These are phyloP conservation scores for Cylloceria caligata DNA, from an alignment of 2,888 invertebrate species.

Conservation along the genomic window DNA sequence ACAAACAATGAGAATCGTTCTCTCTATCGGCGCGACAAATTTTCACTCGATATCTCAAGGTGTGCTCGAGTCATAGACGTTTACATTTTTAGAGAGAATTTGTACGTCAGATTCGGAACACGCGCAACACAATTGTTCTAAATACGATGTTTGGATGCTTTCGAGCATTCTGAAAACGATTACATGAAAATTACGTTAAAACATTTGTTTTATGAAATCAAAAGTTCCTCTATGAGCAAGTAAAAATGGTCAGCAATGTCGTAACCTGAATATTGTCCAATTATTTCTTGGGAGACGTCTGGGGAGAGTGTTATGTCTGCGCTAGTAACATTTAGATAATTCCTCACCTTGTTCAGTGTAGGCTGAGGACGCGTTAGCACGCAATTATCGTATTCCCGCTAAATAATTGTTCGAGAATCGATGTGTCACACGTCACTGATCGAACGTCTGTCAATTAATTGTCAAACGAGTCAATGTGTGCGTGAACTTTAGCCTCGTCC, in stretches of 20 bases:
- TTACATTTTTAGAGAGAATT: too few species aligned
- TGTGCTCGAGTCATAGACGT: too few species aligned
- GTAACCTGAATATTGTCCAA: background rate
- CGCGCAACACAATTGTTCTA: too few species aligned
- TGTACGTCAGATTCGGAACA: too few species aligned
- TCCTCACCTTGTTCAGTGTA: background rate
- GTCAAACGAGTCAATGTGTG: background rate
- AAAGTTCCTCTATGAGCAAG: too few species aligned
- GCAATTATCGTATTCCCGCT: background rate
- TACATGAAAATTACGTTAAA: too few species aligned
- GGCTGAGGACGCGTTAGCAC: background rate
- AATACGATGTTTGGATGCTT: too few species aligned
- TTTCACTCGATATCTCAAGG: too few species aligned
- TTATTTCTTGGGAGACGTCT: background rate
- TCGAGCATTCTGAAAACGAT: too few species aligned
- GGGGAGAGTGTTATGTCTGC: background rate
- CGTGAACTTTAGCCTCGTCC: background rate
- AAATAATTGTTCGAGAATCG: slow-evolving; percentile 6
- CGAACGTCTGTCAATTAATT: background rate
- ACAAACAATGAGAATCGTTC: too few species aligned
- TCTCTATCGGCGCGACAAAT: too few species aligned
- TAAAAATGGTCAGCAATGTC: background rate
- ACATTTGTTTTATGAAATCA: background rate
- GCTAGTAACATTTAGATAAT: background rate
- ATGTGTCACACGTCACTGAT: background rate